These are phyloP conservation scores for Hylaeus volcanicus DNA, from an alignment of 1,140 invertebrate species.

Conservation along the genomic window DNA sequence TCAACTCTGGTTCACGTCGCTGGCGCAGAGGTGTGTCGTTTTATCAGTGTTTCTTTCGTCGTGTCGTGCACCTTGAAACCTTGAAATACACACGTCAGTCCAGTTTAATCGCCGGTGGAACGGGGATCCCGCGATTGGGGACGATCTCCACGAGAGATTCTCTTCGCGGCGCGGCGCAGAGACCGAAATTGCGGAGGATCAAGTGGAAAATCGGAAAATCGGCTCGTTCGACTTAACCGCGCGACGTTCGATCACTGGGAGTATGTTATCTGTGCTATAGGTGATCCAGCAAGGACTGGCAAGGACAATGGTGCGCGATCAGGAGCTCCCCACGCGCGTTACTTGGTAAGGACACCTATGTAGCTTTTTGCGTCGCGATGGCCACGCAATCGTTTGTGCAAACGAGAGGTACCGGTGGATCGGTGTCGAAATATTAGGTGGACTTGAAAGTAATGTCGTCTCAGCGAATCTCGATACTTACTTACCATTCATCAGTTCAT, in stretches of 20 bases:
- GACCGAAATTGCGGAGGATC: not conserved
- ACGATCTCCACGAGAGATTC: too few relatives aligned
- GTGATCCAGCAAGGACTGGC: conserved; percentile 21
- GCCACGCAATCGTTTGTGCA: too few relatives aligned
- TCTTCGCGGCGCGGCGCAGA: not conserved
- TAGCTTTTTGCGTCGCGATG: not conserved
- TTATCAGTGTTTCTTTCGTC: conserved; percentile 52
- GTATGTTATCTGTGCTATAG: conserved; percentile 31
- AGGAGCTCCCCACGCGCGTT: conserved; percentile 34
- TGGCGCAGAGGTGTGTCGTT: conserved; percentile 69
- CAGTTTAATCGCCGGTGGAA: too few relatives aligned
- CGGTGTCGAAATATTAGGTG: too few relatives aligned
- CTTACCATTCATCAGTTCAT: too few relatives aligned
- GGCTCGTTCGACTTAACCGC: not conserved
- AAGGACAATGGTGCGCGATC: conserved; percentile 35
- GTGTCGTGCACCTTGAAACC: not conserved
- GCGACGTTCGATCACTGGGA: not conserved
- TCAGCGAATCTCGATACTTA: too few relatives aligned
- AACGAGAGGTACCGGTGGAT: too few relatives aligned
- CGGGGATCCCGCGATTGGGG: too few relatives aligned
- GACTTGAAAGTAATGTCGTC: too few relatives aligned
- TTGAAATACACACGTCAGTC: too few relatives aligned
- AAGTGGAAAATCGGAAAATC: conserved; percentile 1
- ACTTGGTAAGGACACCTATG: conserved; percentile 42
- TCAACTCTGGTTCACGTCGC: conserved; percentile 57